These are phyloP conservation scores for Mactromeris polynyma DNA, from an alignment of 2,888 invertebrate genomes.

Conservation along the genomic window DNA sequence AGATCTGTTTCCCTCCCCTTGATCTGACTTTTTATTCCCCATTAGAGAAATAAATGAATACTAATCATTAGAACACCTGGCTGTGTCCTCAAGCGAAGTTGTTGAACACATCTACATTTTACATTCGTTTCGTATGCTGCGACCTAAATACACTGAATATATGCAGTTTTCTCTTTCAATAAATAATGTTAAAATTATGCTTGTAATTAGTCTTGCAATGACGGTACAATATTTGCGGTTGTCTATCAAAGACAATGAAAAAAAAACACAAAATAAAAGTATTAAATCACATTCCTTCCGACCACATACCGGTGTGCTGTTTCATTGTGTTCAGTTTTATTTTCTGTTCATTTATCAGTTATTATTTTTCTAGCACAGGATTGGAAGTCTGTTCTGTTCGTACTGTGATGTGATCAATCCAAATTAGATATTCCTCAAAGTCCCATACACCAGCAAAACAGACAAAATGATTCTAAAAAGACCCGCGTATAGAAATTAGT, in stretches of 20 bases:
- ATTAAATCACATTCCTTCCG: neutral
- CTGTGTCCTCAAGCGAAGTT: slow-evolving; percentile 40
- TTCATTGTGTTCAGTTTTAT: neutral
- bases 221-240: neutral
- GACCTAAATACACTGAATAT: neutral
- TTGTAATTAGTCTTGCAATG: neutral
- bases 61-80: slow-evolving; percentile 62
- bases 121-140: neutral
- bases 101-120: neutral
- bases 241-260: slow-evolving; percentile 2
- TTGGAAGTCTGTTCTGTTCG: neutral
- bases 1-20: slow-evolving; percentile 49
- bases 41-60: slow-evolving; percentile 38
- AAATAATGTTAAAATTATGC: slow-evolving; percentile 18
- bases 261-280: neutral
- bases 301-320: neutral
- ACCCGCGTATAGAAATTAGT: slow-evolving; percentile 11
- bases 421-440: neutral
- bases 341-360: neutral
- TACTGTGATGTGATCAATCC: neutral
- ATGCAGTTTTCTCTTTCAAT: slow-evolving; percentile 23
- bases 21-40: slow-evolving; percentile 63
- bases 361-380: neutral
- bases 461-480: neutral
- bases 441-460: neutral